phyloP scores from a whole-genome alignment of 2,113 vertebrate genomes.

The Cyrtonyx montezumae region DNA sequence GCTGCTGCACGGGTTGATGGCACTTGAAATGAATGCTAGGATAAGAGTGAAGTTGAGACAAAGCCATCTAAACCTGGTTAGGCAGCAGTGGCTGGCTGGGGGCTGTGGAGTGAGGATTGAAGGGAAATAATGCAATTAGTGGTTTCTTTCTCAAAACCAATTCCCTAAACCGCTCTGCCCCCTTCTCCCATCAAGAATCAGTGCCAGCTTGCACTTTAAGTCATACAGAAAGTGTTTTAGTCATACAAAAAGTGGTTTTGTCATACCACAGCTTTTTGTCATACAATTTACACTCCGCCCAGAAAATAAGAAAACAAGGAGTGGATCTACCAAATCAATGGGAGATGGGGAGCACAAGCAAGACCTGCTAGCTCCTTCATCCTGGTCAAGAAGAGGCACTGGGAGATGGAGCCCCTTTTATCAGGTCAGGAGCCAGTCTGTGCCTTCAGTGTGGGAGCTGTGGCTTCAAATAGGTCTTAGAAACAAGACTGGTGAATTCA shows the following conservation, averaged over 20 bases:
- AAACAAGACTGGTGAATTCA: not conserved
- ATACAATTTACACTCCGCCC: not conserved
- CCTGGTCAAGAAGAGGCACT: not conserved
- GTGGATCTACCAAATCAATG: not conserved
- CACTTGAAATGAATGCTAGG: conserved; percentile 7
- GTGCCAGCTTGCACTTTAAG: not conserved
- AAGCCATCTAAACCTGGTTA: conserved; percentile 41
- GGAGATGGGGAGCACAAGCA: not conserved
- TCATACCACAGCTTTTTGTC: not conserved
- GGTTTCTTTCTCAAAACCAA: not conserved
- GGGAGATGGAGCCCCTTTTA: not conserved
- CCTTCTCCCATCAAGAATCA: not conserved
- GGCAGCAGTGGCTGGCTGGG: not conserved
- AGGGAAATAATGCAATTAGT: conserved; percentile 14
- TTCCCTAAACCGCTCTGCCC: not conserved
- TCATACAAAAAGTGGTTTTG: too few relatives aligned
- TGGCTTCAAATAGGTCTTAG: not conserved
- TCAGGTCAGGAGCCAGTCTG: not conserved
- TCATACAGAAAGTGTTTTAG: too few relatives aligned
- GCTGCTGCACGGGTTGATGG: not conserved
- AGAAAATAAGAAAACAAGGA: not conserved
- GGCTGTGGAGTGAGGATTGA: not conserved
- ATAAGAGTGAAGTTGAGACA: conserved; percentile 30
- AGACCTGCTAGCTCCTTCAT: not conserved
- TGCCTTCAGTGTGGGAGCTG: not conserved